Evolutionary conservation across 2,797 vertebrate species (phyloP).

Genomic region (Tauraco hartlaubi): DNA sequence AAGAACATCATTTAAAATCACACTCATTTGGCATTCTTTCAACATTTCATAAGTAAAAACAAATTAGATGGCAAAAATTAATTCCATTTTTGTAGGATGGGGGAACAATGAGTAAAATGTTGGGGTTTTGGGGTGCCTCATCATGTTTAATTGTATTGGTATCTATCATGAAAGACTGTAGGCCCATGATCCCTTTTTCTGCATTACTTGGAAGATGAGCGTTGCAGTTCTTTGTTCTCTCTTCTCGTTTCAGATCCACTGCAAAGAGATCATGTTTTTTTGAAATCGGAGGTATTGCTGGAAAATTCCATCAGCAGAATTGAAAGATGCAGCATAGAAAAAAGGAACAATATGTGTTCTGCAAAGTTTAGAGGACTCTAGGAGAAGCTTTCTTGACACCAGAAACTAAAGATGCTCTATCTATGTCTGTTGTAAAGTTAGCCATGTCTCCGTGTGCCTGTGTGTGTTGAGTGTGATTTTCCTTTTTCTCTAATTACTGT

Average conservation of each 20-base stretch:
- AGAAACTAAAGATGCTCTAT: neutral
- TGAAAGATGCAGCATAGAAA: neutral
- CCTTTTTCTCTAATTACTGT: neutral
- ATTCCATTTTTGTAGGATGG: neutral
- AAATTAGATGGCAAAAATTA: neutral
- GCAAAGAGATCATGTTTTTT: neutral
- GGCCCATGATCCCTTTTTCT: neutral
- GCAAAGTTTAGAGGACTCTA: neutral
- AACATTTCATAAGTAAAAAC: neutral
- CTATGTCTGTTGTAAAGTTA: neutral
- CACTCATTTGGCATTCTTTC: neutral
- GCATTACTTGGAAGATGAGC: neutral
- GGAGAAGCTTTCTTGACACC: neutral
- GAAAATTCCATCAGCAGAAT: neutral
- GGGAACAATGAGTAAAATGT: neutral
- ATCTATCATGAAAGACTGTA: neutral
- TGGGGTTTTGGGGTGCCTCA: neutral
- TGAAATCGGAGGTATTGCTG: neutral
- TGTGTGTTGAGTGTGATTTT: neutral
- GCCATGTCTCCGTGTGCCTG: neutral
- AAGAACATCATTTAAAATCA: neutral
- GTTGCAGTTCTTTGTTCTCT: neutral
- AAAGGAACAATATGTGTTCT: neutral
- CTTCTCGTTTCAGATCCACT: neutral
- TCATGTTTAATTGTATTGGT: neutral